Conservation (phyloP, 2,797 vertebrate genomes). For the Spondyliosoma cantharus region DNA sequence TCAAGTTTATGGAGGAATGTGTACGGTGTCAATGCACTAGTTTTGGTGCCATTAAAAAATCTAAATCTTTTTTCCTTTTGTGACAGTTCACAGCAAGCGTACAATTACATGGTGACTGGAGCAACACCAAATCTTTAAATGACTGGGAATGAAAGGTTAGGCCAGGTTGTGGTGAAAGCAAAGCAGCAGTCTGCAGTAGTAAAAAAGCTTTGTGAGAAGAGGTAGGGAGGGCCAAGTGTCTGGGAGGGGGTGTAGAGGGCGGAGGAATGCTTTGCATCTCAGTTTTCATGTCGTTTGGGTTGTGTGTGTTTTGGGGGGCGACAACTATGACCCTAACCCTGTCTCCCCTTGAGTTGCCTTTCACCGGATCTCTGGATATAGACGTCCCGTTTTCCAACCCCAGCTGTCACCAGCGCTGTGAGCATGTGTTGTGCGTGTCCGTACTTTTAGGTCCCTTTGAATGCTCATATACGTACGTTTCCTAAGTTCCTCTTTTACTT, state of each 20-base stretch:
- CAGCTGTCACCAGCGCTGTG: conserved; percentile 79
- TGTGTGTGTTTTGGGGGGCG: conserved; percentile 61
- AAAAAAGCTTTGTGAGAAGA: conserved; percentile 47
- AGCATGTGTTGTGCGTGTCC: conserved; percentile 32
- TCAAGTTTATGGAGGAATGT: conserved; percentile 7
- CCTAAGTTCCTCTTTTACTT: conserved; percentile 25
- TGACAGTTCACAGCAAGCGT: conserved; percentile 43
- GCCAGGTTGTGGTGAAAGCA: conserved; percentile 56
- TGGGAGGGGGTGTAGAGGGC: conserved; percentile 33
- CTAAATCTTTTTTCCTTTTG: conserved; percentile 9
- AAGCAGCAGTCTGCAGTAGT: conserved; percentile 41
- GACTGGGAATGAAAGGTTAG: conserved; percentile 56
- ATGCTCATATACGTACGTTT: conserved; percentile 39
- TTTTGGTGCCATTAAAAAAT: conserved; percentile 22
- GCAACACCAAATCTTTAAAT: conserved; percentile 54
- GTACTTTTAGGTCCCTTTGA: conserved; percentile 25
- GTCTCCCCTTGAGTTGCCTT: conserved; percentile 63
- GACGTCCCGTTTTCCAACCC: conserved; percentile 63
- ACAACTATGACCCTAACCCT: conserved; percentile 61
- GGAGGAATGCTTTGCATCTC: conserved; percentile 71
- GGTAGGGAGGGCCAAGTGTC: conserved; percentile 21
- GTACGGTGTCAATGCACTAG: background rate
- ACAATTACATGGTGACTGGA: conserved; percentile 49
- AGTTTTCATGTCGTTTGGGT: conserved; percentile 77
- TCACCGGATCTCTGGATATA: conserved; percentile 78